Evolutionary conservation across 2,113 vertebrate species (phyloP), one percentile per base, ranked within the genome.

Genomic region (Xiphorhynchus elegans): DNA sequence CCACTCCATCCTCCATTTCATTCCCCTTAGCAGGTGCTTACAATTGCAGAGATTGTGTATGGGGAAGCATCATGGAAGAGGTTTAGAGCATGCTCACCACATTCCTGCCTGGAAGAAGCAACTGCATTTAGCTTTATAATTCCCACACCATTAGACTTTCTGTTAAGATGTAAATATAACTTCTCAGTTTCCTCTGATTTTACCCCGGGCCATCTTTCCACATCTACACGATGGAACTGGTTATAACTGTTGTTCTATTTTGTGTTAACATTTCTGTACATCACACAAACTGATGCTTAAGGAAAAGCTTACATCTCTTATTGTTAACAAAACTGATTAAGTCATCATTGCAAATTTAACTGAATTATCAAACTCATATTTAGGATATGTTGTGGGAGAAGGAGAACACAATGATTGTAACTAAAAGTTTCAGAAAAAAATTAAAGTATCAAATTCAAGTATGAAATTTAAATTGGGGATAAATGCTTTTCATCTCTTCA

Each of bases 381-480:
- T 42, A 72, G 3, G 7, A 40, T 31, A 29, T n/a, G 11, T 3
- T 39, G 7, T 46, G 25, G 29, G 59, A 21, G 2, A 58, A 62
- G 26, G 37, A 46, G 2, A 79, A 21, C 1, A 9, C 3, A 40
- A 39, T 7, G 0, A 76, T 37, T 24, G 50, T 37, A 37, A 33
- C 8, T 50, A 80, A 46, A 72, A 56, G 2, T 25, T 89, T 6
- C 17, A 77, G 18, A 12, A 58, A 52, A 68, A 59, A 73, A 7
- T 0, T 1, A 2, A 52, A 3, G 0, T 31, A 17, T 31, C 3
- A 88, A 55, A 73, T 55, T 42, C 8, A 64, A 39, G 3, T 7
- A 60, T 28, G 3, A 84, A 55, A 69, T 55, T 37, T 9, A 69
- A 53, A 3, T 7, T 47, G 11, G 5, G 4, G 64, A 42, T 68